A percentile compares a stretch with the other conserved stretches of the same genome.
phyloP scores from a whole-genome alignment of 2,113 vertebrate species.

The Smithornis capensis region DNA sequence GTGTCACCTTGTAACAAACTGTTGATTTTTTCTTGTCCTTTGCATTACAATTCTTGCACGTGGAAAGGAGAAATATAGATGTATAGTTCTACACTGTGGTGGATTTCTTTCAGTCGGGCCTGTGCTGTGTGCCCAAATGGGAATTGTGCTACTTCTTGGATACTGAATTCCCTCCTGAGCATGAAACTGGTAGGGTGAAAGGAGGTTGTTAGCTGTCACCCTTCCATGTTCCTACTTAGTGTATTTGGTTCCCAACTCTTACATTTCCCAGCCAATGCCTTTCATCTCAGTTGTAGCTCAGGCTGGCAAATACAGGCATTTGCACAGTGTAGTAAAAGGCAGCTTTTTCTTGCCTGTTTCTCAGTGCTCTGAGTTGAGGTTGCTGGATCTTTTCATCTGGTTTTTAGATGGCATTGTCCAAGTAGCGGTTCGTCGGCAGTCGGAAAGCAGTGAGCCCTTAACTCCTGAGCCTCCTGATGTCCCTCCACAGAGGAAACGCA shows the following conservation, averaged over 20 bases:
- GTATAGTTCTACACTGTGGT: neutral
- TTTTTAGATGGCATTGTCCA: constrained; percentile 76
- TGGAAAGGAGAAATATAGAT: neutral
- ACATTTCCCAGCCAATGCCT: neutral
- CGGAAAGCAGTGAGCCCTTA: constrained; percentile 74
- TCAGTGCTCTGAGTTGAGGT: neutral
- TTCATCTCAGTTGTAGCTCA: neutral
- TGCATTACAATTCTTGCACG: neutral
- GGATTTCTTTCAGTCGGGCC: neutral
- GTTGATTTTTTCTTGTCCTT: neutral
- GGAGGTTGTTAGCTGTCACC: neutral
- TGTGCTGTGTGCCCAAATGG: neutral
- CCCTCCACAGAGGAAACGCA: constrained; percentile 78
- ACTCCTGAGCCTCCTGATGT: constrained; percentile 68
- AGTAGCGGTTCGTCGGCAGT: constrained; percentile 62
- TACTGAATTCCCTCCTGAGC: neutral
- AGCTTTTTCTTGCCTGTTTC: neutral
- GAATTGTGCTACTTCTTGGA: neutral
- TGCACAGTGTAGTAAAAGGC: neutral
- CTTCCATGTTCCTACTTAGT: neutral
- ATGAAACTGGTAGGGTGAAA: neutral
- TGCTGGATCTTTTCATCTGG: neutral
- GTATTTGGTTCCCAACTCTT: neutral
- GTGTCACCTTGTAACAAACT: neutral
- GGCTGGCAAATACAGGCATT: neutral